Percentiles rank a stretch among this genome's conserved stretches.
Evolutionary conservation across 1,140 invertebrate genomes (phyloP).

Genomic region (Protaetia brevitarsis): DNA sequence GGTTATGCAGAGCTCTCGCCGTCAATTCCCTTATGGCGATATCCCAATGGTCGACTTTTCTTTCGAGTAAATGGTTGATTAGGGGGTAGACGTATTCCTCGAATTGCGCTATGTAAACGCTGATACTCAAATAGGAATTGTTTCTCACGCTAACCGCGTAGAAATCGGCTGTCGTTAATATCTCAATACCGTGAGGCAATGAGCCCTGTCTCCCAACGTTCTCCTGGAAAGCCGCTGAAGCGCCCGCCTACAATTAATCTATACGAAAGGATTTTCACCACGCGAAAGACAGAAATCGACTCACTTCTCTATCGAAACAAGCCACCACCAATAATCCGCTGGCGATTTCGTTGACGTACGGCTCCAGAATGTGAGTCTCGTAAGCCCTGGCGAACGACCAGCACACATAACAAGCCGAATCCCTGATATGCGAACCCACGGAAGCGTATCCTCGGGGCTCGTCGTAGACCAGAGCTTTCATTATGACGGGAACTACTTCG

Average conservation of each 20-base stretch:
- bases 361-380: constrained; percentile 77
- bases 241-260: constrained; percentile 94
- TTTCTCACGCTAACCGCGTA: constrained; percentile 86
- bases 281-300: constrained; percentile 21
- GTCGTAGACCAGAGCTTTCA: constrained; percentile 86
- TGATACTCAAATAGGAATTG: constrained; percentile 82
- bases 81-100: constrained; percentile 80
- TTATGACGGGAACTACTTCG: constrained; percentile 77
- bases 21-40: constrained; percentile 80
- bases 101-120: constrained; percentile 77
- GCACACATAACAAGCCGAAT: constrained; percentile 96
- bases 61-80: constrained; percentile 82
- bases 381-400: constrained; percentile 98
- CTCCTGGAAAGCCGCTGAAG: constrained; percentile 96
- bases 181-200: constrained; percentile 96
- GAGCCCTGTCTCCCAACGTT: constrained; percentile 96
- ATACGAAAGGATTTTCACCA: constrained; percentile 33
- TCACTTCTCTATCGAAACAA: constrained; percentile 91
- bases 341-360: constrained; percentile 80
- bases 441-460: constrained; percentile 83
- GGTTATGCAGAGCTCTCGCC: constrained; percentile 76
- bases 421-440: constrained; percentile 88
- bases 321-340: constrained; percentile 76
- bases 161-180: constrained; percentile 92
- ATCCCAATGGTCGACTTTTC: constrained; percentile 95